These are phyloP conservation scores for Thermophis baileyi DNA, from an alignment of 2,113 vertebrate genomes.

Conservation along the genomic window DNA sequence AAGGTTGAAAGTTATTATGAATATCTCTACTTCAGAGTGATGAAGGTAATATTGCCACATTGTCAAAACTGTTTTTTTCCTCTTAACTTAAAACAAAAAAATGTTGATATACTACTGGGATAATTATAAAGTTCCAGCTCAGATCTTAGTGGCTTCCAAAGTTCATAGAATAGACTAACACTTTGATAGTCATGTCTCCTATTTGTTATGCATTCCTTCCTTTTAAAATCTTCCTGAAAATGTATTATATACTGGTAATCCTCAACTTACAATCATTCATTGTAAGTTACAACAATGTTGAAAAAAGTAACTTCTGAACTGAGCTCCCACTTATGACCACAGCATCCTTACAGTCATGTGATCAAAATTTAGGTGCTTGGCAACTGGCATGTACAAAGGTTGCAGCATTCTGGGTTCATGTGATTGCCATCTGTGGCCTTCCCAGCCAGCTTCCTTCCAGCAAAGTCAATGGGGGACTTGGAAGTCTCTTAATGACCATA, in stretches of 20 bases:
- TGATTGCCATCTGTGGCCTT: too few species aligned
- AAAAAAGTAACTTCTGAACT: neutral
- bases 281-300: neutral
- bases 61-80: neutral
- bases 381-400: neutral
- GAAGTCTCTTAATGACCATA: neutral
- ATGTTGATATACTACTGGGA: neutral
- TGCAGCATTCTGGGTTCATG: neutral
- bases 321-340: neutral
- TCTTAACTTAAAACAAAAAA: neutral
- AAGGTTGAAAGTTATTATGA: neutral
- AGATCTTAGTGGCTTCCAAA: neutral
- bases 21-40: neutral
- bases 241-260: neutral
- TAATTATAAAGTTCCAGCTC: neutral
- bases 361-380: neutral
- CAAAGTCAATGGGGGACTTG: neutral
- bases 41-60: neutral
- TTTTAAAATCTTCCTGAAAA: neutral
- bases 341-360: neutral
- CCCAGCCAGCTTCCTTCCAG: neutral
- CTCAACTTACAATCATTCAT: neutral
- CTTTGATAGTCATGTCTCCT: neutral
- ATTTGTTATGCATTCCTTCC: neutral
- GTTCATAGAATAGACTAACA: neutral